These are phyloP conservation scores for Haliclystus octoradiatus DNA, from an alignment of 30 jellyfish, hydroid and myxozoan species.

Conservation along the genomic window DNA sequence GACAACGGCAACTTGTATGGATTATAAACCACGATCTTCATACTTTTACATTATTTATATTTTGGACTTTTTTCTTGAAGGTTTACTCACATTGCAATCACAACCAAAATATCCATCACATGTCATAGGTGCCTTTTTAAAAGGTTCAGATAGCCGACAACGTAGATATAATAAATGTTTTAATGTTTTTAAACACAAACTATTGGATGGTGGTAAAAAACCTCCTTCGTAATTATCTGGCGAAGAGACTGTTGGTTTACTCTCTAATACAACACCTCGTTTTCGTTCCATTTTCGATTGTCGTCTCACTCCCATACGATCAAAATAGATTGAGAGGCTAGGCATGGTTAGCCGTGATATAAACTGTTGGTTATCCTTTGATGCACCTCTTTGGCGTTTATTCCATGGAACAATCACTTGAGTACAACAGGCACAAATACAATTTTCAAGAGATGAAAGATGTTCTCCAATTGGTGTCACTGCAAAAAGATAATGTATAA, in stretches of 20 bases:
- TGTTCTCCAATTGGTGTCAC: neutral
- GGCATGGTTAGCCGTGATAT: neutral
- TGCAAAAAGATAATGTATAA: too few species aligned
- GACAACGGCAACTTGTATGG: neutral
- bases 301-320: conserved; percentile 3
- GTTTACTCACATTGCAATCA: neutral
- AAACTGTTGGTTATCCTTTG: neutral
- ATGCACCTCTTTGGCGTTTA: neutral
- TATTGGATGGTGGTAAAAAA: neutral
- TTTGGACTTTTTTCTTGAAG: neutral
- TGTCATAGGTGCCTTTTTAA: neutral
- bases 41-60: too few species aligned
- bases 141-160: neutral
- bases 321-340: neutral
- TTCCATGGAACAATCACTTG: neutral
- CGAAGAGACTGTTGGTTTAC: neutral
- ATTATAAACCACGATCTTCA: too few species aligned
- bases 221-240: neutral
- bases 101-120: neutral
- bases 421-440: neutral
- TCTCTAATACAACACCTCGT: neutral
- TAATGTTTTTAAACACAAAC: neutral
- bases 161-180: neutral
- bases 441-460: neutral
- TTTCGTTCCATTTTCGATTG: neutral